A percentile compares a stretch with the other conserved stretches of the same genome.
phyloP scores from a whole-genome alignment of 2,888 invertebrate species.

The Frankliniella intonsa region DNA sequence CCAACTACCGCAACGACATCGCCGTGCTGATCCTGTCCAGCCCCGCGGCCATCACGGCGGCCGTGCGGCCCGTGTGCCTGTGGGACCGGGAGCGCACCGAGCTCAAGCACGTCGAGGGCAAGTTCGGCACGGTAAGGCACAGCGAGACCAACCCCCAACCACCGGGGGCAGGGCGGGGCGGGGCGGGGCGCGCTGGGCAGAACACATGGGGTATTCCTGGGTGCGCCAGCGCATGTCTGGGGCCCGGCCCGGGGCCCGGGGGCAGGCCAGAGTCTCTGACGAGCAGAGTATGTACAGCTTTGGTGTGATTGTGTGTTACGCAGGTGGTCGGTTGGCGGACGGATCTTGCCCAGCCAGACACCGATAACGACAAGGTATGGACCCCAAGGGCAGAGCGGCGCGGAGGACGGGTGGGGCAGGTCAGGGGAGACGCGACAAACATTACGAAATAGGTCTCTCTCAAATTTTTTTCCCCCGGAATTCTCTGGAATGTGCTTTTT shows the following conservation, averaged over 20 bases:
- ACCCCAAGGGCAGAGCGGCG: constrained; percentile 39
- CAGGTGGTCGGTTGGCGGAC: constrained; percentile 28
- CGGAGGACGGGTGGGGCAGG: not conserved
- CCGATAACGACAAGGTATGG: constrained; percentile 27
- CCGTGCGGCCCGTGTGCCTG: constrained; percentile 58
- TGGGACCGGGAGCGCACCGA: constrained; percentile 51
- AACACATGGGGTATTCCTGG: not conserved
- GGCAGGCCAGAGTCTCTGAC: not conserved
- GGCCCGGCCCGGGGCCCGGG: not conserved
- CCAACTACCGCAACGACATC: constrained; percentile 54
- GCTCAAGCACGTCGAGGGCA: constrained; percentile 49
- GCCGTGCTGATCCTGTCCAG: constrained; percentile 54
- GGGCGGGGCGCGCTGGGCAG: too few species aligned
- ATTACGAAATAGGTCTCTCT: not conserved
- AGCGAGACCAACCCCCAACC: not conserved
- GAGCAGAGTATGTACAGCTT: not conserved
- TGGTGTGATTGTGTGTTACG: not conserved
- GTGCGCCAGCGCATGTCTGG: not conserved
- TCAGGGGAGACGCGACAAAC: not conserved
- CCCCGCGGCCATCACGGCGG: constrained; percentile 51
- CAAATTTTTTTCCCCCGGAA: not conserved
- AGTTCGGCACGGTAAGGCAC: constrained; percentile 51
- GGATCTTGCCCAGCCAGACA: not conserved
- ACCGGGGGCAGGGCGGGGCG: too few species aligned
- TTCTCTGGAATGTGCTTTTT: not conserved